A percentile compares a stretch with the other conserved stretches of the same genome.
These are phyloP conservation scores for Noctua fimbriata DNA, from an alignment of 2,888 invertebrate species.

Conservation along the genomic window DNA sequence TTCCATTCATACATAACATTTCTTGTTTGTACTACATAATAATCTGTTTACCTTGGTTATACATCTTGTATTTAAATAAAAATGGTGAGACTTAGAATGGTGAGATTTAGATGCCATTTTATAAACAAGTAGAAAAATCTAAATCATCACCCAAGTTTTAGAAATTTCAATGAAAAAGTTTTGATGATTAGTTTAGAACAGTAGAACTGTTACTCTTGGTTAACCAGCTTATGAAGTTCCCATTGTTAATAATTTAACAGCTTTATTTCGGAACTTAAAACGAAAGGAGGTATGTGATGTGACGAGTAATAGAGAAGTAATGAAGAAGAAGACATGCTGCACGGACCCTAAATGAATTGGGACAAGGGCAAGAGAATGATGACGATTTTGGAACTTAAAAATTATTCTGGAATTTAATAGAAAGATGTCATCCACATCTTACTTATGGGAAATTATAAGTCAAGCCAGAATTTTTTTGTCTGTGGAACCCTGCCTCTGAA, in stretches of 20 bases:
- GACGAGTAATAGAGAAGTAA: too few species aligned
- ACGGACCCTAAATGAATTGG: too few species aligned
- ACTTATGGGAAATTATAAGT: too few species aligned
- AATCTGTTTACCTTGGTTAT: constrained; percentile 23
- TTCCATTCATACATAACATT: constrained; percentile 37
- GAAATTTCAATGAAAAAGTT: background rate
- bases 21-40: constrained; percentile 39
- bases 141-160: background rate
- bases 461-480: too few species aligned
- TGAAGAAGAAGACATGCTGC: too few species aligned
- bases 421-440: too few species aligned
- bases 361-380: too few species aligned
- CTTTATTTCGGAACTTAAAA: too few species aligned
- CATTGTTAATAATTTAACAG: background rate
- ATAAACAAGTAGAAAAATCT: background rate
- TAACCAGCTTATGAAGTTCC: background rate
- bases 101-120: background rate
- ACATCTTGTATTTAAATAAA: background rate
- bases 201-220: background rate
- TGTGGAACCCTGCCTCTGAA: too few species aligned
- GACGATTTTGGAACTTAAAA: background rate
- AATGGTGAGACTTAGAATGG: background rate
- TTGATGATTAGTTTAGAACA: background rate
- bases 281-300: too few species aligned
- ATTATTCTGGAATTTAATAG: background rate